Evolutionary conservation across 92 coral and sea anemone genomes (phyloP).

Genomic region (Chrysogorgia sp.): DNA sequence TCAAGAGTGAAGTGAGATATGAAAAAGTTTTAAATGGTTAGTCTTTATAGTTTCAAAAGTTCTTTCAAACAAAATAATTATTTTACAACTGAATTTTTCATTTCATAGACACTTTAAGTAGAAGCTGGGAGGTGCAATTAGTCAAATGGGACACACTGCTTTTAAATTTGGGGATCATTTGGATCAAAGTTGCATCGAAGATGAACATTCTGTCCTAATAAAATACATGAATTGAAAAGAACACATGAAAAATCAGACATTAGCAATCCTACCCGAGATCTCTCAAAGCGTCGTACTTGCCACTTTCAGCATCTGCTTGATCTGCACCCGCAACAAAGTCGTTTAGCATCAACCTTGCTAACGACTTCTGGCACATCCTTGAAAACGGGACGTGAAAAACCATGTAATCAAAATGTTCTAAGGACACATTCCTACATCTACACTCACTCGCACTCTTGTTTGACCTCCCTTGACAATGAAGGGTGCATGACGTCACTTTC

Average conservation of each 20-base stretch:
- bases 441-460: not conserved
- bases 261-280: conserved; percentile 64
- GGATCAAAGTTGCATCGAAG: no score
- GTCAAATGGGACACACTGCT: no score
- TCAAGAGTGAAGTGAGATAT: no score
- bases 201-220: no score
- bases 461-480: conserved; percentile 5
- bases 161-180: no score
- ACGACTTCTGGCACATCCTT: conserved; percentile 83
- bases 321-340: conserved; percentile 67
- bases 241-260: not conserved
- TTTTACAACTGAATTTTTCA: no score
- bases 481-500: conserved; percentile 35
- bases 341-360: conserved; percentile 83
- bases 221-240: no score
- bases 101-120: no score
- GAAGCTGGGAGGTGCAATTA: no score
- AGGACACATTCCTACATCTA: conserved; percentile 12
- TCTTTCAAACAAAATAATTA: no score
- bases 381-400: conserved; percentile 94
- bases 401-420: conserved; percentile 78
- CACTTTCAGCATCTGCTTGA: conserved; percentile 42
- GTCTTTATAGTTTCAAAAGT: no score
- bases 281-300: conserved; percentile 64
- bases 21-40: no score